Evolutionary conservation across 2,797 vertebrate genomes (phyloP).

Genomic region (Hoplostethus mediterraneus): DNA sequence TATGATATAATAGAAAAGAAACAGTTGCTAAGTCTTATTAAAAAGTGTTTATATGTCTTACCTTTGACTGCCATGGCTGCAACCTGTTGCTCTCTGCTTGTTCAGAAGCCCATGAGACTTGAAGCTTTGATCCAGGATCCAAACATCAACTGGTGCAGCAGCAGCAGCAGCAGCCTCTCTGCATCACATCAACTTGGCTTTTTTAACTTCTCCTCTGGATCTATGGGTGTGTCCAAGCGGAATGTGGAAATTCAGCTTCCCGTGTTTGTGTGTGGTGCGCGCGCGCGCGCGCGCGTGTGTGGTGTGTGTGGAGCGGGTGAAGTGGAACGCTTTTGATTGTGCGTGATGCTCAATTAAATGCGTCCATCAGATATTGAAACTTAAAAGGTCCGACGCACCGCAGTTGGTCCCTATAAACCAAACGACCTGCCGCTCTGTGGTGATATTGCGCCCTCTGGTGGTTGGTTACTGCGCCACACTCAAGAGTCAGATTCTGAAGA

Average conservation of each 20-base stretch:
- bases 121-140: conserved; percentile 5
- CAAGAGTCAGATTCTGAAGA: too few species aligned
- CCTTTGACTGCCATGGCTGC: conserved; percentile 55
- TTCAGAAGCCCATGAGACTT: conserved; percentile 14
- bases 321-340: not conserved
- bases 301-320: conserved; percentile 9
- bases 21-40: not conserved
- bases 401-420: conserved; percentile 4
- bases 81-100: conserved; percentile 31
- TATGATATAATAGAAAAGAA: not conserved
- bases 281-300: conserved; percentile 16
- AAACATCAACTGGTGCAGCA: conserved; percentile 20
- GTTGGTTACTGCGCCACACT: not conserved
- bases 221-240: conserved; percentile 66
- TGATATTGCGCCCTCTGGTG: conserved; percentile 52
- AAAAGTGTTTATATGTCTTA: conserved; percentile 38
- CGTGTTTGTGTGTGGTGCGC: conserved; percentile 9
- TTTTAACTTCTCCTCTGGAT: conserved; percentile 14
- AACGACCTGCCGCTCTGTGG: not conserved
- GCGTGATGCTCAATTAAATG: not conserved
- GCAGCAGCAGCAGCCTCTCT: conserved; percentile 27
- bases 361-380: not conserved
- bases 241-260: conserved; percentile 66
- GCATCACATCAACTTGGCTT: conserved; percentile 64
- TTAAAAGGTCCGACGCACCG: not conserved